Conservation (phyloP, 2,888 invertebrate genomes). For the Drosophila gaucha region DNA sequence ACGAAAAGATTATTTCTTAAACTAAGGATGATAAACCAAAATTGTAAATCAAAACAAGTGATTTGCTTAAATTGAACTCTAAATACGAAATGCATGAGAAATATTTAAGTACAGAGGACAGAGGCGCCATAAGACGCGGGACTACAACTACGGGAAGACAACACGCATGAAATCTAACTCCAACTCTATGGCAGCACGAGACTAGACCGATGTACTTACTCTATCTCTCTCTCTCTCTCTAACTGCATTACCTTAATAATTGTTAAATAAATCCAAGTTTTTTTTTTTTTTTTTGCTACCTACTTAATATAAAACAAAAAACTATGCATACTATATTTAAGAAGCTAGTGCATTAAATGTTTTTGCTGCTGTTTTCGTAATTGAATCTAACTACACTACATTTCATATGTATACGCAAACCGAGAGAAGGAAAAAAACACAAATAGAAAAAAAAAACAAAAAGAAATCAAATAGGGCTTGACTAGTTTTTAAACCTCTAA, state of each 20-base stretch:
- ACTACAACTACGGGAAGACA: too few relatives aligned
- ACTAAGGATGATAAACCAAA: conserved; percentile 46
- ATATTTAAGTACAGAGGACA: too few relatives aligned
- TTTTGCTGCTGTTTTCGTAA: conserved; percentile 60
- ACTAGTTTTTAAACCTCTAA: conserved; percentile 23
- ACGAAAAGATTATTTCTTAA: conserved; percentile 20
- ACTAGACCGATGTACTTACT: too few relatives aligned
- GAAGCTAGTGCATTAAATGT: conserved; percentile 44
- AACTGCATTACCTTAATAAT: conserved; percentile 9
- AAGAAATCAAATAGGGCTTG: conserved; percentile 40
- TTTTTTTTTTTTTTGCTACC: conserved; percentile 37
- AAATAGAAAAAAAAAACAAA: background rate
- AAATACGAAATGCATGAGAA: conserved; percentile 4
- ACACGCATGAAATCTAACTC: too few relatives aligned
- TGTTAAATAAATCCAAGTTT: conserved; percentile 23
- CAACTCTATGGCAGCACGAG: too few relatives aligned
- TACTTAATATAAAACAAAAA: conserved; percentile 27
- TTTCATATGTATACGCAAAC: conserved; percentile 42
- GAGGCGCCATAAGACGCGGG: background rate
- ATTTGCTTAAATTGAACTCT: conserved; percentile 35
- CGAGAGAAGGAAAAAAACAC: conserved; percentile 10
- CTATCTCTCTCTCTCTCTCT: background rate
- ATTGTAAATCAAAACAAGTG: conserved; percentile 52
- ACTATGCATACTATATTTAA: conserved; percentile 39
- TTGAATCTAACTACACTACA: conserved; percentile 50